Evolutionary conservation across 2,888 invertebrate species (phyloP).

Genomic region (Lepeophtheirus nordmannii): DNA sequence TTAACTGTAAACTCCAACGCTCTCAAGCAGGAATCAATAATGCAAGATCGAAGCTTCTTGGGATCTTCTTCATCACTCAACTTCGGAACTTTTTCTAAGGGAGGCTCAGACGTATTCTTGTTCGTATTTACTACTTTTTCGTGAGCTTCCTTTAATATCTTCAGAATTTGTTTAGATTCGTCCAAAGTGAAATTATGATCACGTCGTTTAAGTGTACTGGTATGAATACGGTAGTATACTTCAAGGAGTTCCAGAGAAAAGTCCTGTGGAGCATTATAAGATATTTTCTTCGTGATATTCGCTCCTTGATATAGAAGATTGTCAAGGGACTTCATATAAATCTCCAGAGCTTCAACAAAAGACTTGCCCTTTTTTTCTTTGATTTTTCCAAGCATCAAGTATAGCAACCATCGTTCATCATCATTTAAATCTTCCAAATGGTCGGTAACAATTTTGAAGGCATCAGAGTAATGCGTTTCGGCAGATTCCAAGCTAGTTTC

Average conservation of each 20-base stretch:
- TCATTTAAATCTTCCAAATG: constrained; percentile 44
- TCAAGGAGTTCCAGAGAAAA: constrained; percentile 76
- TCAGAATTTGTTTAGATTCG: not conserved
- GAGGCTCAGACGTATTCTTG: not conserved
- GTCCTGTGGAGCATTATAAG: constrained; percentile 63
- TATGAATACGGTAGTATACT: constrained; percentile 55
- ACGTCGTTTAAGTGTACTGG: constrained; percentile 61
- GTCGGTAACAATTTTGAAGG: constrained; percentile 36
- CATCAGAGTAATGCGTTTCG: constrained; percentile 52
- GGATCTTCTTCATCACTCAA: constrained; percentile 40
- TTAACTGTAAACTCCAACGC: constrained; percentile 69
- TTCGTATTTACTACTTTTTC: not conserved
- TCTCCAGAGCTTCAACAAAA: constrained; percentile 55
- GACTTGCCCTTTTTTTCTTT: constrained; percentile 66
- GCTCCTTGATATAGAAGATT: constrained; percentile 63
- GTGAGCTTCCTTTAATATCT: constrained; percentile 3
- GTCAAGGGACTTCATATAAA: constrained; percentile 59
- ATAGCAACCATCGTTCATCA: constrained; percentile 80
- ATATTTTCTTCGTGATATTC: constrained; percentile 67
- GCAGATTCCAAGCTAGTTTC: constrained; percentile 63
- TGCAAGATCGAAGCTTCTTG: constrained; percentile 41
- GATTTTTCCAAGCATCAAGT: constrained; percentile 91
- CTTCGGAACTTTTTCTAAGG: not conserved
- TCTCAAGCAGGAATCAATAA: constrained; percentile 43
- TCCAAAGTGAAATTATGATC: not conserved